Percentiles rank a stretch among this genome's conserved stretches.
Conservation (phyloP, 2,797 vertebrate genomes). For the Sebastes vulpes region DNA sequence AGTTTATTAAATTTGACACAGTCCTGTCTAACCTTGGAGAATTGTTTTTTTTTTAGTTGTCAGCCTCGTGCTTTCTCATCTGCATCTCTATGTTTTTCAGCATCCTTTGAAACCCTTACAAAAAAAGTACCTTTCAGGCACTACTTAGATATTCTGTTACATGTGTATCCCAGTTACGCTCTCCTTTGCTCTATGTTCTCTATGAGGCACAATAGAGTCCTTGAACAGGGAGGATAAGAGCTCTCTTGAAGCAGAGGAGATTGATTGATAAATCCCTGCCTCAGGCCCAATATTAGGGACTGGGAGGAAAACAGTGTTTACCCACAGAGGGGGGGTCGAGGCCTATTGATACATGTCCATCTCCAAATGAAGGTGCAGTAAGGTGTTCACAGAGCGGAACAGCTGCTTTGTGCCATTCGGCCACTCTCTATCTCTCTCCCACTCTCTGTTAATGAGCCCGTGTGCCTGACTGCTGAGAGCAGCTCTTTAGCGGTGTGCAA, state of each 20-base stretch:
- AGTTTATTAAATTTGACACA: slow-evolving; percentile 19
- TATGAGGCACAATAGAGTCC: slow-evolving; percentile 35
- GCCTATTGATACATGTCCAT: slow-evolving; percentile 62
- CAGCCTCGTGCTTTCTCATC: background rate
- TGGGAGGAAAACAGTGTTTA: slow-evolving; percentile 40
- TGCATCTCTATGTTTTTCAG: slow-evolving; percentile 33
- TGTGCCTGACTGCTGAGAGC: slow-evolving; percentile 78
- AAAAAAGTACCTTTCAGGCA: slow-evolving; percentile 18
- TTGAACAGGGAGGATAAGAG: slow-evolving; percentile 40
- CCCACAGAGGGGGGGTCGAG: slow-evolving; percentile 26
- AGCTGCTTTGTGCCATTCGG: slow-evolving; percentile 53
- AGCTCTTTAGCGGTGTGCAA: slow-evolving; percentile 78
- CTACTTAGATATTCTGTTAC: slow-evolving; percentile 21
- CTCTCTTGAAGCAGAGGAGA: slow-evolving; percentile 31
- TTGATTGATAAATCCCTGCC: slow-evolving; percentile 46
- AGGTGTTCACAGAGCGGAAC: slow-evolving; percentile 57
- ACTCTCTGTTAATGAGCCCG: slow-evolving; percentile 78
- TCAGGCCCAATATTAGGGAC: slow-evolving; percentile 29
- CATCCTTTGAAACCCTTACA: slow-evolving; percentile 40
- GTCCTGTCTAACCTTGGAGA: slow-evolving; percentile 29
- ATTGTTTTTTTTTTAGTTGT: background rate
- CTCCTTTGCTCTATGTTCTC: slow-evolving; percentile 39
- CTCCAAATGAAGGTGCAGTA: slow-evolving; percentile 52
- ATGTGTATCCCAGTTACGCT: slow-evolving; percentile 14
- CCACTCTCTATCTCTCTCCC: slow-evolving; percentile 13